Base-by-base conservation (phyloP, 2,113 vertebrate genomes). In the Scophthalmus maximus region DNA sequence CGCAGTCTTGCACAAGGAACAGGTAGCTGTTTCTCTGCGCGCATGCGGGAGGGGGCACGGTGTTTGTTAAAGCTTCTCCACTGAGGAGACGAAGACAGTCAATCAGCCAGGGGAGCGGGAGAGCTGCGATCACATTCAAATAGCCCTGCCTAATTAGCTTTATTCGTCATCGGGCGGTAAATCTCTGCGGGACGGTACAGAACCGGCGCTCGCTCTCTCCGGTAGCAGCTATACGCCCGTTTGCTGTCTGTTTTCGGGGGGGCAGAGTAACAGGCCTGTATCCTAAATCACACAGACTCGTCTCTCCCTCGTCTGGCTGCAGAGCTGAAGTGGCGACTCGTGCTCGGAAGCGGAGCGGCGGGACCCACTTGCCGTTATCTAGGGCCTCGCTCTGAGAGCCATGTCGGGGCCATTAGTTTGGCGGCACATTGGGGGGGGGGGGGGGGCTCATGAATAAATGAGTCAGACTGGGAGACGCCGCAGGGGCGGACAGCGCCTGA, bases 361-460 rank as follows among this genome's bases (percentile, higher is more conserved):
- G 57, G 63, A 78, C 62, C 65, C 73, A 67, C 67, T 78, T 3
- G 63, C 73, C 47, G 71, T 30, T 68, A 64, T 76, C 62, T 50
- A 36, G 55, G 66, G 73, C 59, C 62, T 11, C 18, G 5, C 23
- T n/a, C n/a, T 15, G 68, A 67, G 47, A 69, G 71, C 76, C 83
- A 49, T 71, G 56, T 68, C 64, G 32, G 63, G 73, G 70, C 61
- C 51, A 56, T 70, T 76, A 74, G 75, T 61, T n/a, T 86, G 87
- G 83, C 81, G 65, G 64, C 15, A 26, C 30, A 20, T 3, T 20
- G 67, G 50, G 56, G n/a, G n/a, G n/a, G n/a, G n/a, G n/a, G n/a
- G n/a, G n/a, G n/a, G 40, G 49, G 50, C 78, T 83, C 75, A 84
- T 90, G 68, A 90, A 90, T 90, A 89, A 91, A 78, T 83, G 52